Percentiles rank a stretch among this genome's conserved stretches.
Evolutionary conservation across 2,888 invertebrate genomes (phyloP).

Genomic region (Eumacrocentrus americanus): DNA sequence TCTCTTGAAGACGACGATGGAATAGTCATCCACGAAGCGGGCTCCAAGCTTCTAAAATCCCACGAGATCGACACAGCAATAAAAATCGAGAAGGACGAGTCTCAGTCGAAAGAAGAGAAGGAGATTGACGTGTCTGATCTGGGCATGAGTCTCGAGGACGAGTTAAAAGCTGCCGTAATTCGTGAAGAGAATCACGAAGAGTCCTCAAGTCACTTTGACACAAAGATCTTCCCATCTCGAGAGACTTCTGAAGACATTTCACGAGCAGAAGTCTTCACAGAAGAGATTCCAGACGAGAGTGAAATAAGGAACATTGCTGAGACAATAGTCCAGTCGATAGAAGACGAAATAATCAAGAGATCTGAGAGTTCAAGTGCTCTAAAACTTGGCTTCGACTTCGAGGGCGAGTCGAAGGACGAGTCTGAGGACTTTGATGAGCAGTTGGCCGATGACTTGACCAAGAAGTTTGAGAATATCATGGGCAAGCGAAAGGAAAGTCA

Average conservation of each 20-base stretch:
- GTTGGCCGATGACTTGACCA: slow-evolving; percentile 53
- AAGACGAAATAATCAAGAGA: slow-evolving; percentile 49
- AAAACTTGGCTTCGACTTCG: slow-evolving; percentile 27
- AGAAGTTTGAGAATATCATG: slow-evolving; percentile 52
- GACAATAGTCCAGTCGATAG: slow-evolving; percentile 52
- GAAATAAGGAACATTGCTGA: slow-evolving; percentile 52
- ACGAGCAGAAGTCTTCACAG: slow-evolving; percentile 20
- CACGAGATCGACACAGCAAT: slow-evolving; percentile 47
- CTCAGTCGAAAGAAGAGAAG: slow-evolving; percentile 5
- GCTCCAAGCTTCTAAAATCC: slow-evolving; percentile 40
- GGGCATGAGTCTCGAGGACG: slow-evolving; percentile 34
- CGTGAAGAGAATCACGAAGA: slow-evolving; percentile 34
- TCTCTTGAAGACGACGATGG: slow-evolving; percentile 47
- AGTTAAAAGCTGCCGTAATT: slow-evolving; percentile 34
- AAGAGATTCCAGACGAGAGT: slow-evolving; percentile 22
- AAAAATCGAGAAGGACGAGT: slow-evolving; percentile 44
- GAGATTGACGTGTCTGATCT: slow-evolving; percentile 29
- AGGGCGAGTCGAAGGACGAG: slow-evolving; percentile 35
- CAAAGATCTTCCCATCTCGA: slow-evolving; percentile 31
- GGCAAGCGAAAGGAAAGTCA: slow-evolving; percentile 28
- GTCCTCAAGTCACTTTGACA: slow-evolving; percentile 11
- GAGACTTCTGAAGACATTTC: slow-evolving; percentile 34
- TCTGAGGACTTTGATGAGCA: slow-evolving; percentile 47
- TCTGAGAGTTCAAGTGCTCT: slow-evolving; percentile 39
- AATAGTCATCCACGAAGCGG: slow-evolving; percentile 42